Conservation (phyloP, 1,140 invertebrate species). For the Polypedilum pembai region DNA sequence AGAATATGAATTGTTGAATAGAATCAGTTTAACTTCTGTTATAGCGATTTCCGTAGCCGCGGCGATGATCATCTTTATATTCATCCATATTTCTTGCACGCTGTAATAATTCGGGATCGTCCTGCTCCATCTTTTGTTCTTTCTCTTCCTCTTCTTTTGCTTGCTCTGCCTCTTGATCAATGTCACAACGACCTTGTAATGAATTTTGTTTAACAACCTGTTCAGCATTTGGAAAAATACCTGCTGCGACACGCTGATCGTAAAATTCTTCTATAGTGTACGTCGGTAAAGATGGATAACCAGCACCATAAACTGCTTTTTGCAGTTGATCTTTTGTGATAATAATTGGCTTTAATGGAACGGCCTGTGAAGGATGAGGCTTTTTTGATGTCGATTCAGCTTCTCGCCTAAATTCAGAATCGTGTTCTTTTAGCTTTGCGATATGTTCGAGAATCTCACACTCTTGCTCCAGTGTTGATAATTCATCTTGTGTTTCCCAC, state of each 20-base stretch:
- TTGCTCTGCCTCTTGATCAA: constrained; percentile 43
- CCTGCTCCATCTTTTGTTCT: constrained; percentile 60
- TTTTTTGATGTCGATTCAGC: constrained; percentile 34
- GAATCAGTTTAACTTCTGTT: not conserved
- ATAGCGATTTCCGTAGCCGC: constrained; percentile 77
- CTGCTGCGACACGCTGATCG: constrained; percentile 73
- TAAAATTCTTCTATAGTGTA: constrained; percentile 95
- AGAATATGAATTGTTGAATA: not conserved
- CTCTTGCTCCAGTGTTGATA: constrained; percentile 63
- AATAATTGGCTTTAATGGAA: constrained; percentile 78
- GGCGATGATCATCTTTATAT: constrained; percentile 81
- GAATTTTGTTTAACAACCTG: constrained; percentile 33
- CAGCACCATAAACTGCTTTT: constrained; percentile 88
- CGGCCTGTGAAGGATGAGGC: constrained; percentile 41
- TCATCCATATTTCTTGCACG: constrained; percentile 74
- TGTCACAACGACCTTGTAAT: constrained; percentile 38
- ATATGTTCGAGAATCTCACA: constrained; percentile 67
- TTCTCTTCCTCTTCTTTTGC: constrained; percentile 52
- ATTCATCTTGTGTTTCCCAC: constrained; percentile 66
- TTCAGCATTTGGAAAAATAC: constrained; percentile 52
- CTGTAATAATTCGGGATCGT: constrained; percentile 64
- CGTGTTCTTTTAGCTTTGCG: constrained; percentile 44
- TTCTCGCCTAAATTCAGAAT: constrained; percentile 33
- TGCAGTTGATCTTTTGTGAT: constrained; percentile 83
- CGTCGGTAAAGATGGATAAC: constrained; percentile 88